Conservation (phyloP, 2,113 vertebrate genomes). For the Riparia riparia region DNA sequence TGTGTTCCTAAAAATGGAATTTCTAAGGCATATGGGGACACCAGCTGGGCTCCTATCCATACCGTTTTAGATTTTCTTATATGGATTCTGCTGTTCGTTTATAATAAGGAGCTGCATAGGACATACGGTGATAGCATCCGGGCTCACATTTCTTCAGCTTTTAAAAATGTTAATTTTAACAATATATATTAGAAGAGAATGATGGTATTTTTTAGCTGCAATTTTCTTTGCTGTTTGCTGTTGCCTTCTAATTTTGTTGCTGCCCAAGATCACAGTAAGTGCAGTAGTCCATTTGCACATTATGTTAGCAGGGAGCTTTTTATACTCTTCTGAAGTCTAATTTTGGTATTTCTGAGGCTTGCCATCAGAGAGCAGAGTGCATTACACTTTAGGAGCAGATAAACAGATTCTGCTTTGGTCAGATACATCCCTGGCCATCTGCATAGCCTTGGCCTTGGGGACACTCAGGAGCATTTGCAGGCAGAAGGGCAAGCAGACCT, state of each 20-base stretch:
- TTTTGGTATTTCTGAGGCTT: constrained; percentile 12
- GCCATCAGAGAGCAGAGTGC: background rate
- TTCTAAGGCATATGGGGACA: constrained; percentile 63
- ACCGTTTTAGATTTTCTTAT: constrained; percentile 38
- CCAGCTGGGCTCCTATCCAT: constrained; percentile 65
- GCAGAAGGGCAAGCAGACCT: background rate
- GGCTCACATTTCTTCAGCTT: constrained; percentile 33
- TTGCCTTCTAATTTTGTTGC: constrained; percentile 20
- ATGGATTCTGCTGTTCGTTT: constrained; percentile 37
- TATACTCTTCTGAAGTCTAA: background rate
- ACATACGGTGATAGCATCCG: constrained; percentile 48
- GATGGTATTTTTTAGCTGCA: constrained; percentile 36
- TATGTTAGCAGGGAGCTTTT: constrained; percentile 6
- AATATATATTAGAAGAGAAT: constrained; percentile 32
- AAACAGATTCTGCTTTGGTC: background rate
- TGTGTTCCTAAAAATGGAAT: constrained; percentile 60
- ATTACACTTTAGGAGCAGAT: background rate
- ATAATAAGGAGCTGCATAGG: constrained; percentile 51
- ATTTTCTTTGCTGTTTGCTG: constrained; percentile 14
- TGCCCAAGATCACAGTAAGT: constrained; percentile 19
- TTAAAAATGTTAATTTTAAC: constrained; percentile 54
- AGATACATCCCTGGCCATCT: background rate
- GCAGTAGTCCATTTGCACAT: background rate
- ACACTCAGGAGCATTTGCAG: background rate
- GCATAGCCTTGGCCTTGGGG: background rate